These are phyloP conservation scores for Acanthopleura granulata DNA, from an alignment of 2,888 invertebrate species.

Conservation along the genomic window DNA sequence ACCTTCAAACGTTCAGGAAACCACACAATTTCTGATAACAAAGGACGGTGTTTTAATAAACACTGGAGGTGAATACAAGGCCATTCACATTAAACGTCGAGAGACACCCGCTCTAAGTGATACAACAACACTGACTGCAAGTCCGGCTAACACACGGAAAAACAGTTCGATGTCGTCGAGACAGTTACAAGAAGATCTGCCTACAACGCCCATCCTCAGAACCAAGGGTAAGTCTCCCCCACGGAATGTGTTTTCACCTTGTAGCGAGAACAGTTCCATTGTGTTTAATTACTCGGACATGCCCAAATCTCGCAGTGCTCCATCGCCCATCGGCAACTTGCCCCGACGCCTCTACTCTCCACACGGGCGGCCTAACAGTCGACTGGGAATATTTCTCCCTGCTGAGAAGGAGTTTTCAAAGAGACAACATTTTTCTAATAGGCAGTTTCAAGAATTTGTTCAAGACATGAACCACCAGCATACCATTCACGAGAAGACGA, in stretches of 20 bases:
- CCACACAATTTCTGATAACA: background rate
- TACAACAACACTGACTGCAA: no score
- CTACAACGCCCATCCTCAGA: no score
- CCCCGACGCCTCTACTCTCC: background rate
- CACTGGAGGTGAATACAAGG: background rate
- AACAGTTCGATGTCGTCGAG: no score
- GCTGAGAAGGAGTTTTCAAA: background rate
- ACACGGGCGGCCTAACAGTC: background rate
- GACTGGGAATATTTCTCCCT: slow-evolving; percentile 11
- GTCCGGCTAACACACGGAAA: no score
- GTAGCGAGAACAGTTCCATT: background rate
- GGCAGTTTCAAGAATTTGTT: background rate
- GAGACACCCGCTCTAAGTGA: no score
- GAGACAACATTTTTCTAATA: slow-evolving; percentile 1
- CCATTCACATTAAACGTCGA: background rate
- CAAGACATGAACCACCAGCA: background rate
- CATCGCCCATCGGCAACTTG: background rate
- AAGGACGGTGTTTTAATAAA: slow-evolving; percentile 6
- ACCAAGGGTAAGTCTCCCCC: background rate
- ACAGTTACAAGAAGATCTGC: no score
- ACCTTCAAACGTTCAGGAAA: background rate
- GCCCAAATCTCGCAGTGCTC: background rate
- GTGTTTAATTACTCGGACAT: background rate
- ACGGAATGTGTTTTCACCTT: background rate
- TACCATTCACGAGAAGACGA: background rate